Conservation (phyloP, 2,888 invertebrate genomes). For the Brachynemurus nebulosus region DNA sequence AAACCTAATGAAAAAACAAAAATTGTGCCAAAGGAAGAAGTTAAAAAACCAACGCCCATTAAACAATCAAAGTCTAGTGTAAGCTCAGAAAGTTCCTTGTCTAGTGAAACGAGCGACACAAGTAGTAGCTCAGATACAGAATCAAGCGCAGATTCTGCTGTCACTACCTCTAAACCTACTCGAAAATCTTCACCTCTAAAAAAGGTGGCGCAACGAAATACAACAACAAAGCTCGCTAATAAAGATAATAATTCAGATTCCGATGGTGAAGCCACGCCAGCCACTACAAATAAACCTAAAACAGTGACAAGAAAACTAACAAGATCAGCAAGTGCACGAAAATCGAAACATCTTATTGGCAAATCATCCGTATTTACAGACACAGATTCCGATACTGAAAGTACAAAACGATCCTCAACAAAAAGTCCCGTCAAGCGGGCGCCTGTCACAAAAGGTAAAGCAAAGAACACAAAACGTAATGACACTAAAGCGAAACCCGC, state of each 20-base stretch:
- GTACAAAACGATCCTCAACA: slow-evolving; percentile 36
- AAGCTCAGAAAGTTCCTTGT: slow-evolving; percentile 33
- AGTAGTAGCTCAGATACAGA: slow-evolving; percentile 28
- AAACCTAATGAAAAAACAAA: slow-evolving; percentile 27
- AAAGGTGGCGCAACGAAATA: slow-evolving; percentile 23
- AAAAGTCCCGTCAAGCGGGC: slow-evolving; percentile 52
- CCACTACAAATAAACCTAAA: slow-evolving; percentile 24
- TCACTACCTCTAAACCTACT: slow-evolving; percentile 23
- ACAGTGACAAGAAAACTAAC: slow-evolving; percentile 49
- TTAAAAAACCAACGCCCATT: slow-evolving; percentile 24
- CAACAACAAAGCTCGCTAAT: slow-evolving; percentile 13
- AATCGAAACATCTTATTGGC: slow-evolving; percentile 45
- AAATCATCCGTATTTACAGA: slow-evolving; percentile 41
- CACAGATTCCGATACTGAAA: slow-evolving; percentile 52
- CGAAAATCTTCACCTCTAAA: slow-evolving; percentile 27
- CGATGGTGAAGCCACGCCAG: slow-evolving; percentile 24
- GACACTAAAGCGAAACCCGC: slow-evolving; percentile 23
- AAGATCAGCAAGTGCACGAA: slow-evolving; percentile 52
- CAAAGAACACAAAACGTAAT: slow-evolving; percentile 30
- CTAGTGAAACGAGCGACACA: slow-evolving; percentile 23
- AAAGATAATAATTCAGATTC: slow-evolving; percentile 24
- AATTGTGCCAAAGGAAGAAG: slow-evolving; percentile 35
- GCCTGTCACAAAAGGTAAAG: slow-evolving; percentile 33
- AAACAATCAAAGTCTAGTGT: slow-evolving; percentile 47
- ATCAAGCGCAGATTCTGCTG: slow-evolving; percentile 25